phyloP scores from a whole-genome alignment of 2,113 vertebrate genomes.

The Marcusenius ussheri region DNA sequence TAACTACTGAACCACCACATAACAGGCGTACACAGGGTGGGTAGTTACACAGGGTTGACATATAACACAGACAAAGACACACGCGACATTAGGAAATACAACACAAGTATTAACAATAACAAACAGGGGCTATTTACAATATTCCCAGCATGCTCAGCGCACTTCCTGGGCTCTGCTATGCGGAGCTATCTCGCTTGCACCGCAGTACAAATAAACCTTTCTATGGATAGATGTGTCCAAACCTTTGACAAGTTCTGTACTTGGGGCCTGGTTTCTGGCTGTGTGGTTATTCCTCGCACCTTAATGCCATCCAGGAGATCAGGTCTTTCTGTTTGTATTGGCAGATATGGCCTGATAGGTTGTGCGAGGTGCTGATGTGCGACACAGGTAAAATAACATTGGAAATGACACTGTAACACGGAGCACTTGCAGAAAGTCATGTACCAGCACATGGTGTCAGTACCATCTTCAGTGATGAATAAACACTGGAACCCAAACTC shows the following conservation, averaged over 20 bases:
- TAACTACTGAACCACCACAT: too few relatives aligned
- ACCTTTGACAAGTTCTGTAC: neutral
- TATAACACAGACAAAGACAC: neutral
- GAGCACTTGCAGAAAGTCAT: neutral
- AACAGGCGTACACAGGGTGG: neutral
- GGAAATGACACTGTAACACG: neutral
- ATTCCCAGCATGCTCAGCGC: neutral
- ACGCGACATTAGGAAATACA: neutral
- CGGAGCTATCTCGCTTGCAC: too few relatives aligned
- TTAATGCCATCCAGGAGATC: neutral
- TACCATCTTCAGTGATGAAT: neutral
- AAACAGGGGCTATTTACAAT: neutral
- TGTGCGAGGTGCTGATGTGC: neutral
- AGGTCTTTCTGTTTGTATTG: neutral
- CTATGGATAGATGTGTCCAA: neutral
- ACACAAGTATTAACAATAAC: neutral
- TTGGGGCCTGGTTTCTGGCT: neutral
- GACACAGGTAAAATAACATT: neutral
- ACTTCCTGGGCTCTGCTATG: neutral
- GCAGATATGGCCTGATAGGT: neutral
- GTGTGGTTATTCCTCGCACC: neutral
- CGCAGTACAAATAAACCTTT: neutral
- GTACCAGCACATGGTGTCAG: neutral
- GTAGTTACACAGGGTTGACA: neutral
- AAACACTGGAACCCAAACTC: neutral